Conservation (phyloP, 2,797 vertebrate genomes). For the Vespertilio murinus region DNA sequence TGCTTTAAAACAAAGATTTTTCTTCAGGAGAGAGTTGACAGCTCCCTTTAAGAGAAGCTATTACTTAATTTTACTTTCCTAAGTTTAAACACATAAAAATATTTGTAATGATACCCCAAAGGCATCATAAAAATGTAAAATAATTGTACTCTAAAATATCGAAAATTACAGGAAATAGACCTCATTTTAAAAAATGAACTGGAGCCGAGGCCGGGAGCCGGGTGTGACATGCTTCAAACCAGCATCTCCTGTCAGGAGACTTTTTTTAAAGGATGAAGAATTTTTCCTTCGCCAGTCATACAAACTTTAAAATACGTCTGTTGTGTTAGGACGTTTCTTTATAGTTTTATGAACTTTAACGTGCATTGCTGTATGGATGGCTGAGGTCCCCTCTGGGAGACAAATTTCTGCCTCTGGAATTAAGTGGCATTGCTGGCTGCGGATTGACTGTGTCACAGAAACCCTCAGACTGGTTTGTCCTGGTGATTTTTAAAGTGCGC, state of each 20-base stretch:
- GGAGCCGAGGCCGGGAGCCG: slow-evolving; percentile 69
- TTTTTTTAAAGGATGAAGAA: slow-evolving; percentile 45
- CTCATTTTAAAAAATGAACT: slow-evolving; percentile 79
- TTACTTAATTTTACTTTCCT: slow-evolving; percentile 85
- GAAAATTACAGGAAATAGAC: slow-evolving; percentile 83
- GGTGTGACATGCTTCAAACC: slow-evolving; percentile 72
- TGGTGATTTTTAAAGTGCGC: not conserved
- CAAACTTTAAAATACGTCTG: not conserved
- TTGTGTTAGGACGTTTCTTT: slow-evolving; percentile 6
- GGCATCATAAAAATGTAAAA: slow-evolving; percentile 86
- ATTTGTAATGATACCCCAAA: slow-evolving; percentile 85
- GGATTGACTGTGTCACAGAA: not conserved
- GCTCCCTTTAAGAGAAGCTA: slow-evolving; percentile 81
- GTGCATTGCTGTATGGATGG: not conserved
- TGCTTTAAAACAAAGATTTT: slow-evolving; percentile 81
- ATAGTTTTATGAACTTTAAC: slow-evolving; percentile 4
- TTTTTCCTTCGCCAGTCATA: slow-evolving; percentile 41
- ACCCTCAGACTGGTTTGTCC: not conserved
- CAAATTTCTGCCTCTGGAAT: slow-evolving; percentile 1
- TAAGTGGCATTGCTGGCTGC: not conserved
- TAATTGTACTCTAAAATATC: slow-evolving; percentile 84
- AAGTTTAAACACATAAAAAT: slow-evolving; percentile 85
- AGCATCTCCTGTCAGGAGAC: slow-evolving; percentile 69
- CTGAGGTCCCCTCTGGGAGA: not conserved
- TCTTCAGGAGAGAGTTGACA: slow-evolving; percentile 82